Evolutionary conservation across 2,113 vertebrate species (phyloP), one percentile per base, ranked within the genome.

Genomic region (Etheostoma cragini): DNA sequence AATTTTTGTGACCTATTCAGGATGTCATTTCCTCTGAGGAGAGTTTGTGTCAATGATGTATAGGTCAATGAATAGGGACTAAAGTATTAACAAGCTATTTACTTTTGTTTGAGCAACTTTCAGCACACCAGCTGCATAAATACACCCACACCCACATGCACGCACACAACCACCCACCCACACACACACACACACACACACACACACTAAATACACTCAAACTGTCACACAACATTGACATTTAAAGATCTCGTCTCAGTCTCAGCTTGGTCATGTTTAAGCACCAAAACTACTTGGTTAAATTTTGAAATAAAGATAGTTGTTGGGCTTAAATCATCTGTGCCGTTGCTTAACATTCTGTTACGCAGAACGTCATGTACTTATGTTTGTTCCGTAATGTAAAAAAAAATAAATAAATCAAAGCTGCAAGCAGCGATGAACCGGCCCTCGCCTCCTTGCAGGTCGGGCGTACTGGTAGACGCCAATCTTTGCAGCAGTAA

Each of bases 11-110:
- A 66, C 45, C 42, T 45, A 26, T 76, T 84, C 24, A 68, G 35
- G 64, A 14, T 15, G 35, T 33, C 45, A 68, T 76, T 89, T 87
- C 21, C 50, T 70, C 35, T 76, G 45, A 57, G 57, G 63, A 63
- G 63, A 80, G 57, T 64, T 71, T 62, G 53, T 4, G 7, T 75
- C 47, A 70, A 46, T 62, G 30, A 30, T 30, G 30, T 3, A 30
- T 30, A 30, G 30, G 3, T 30, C 30, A 30, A 30, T 30, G 30
- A 30, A 30, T 2, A 42, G 38, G 56, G 49, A 17, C 38, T 8
- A 24, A 21, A 24, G 52, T 12, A 52, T 6, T 35, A 72, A 19
- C 47, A 78, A 33, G 26, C 14, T 26, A 26, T 33, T 74, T 15
- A 24, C 6, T 42, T n/a, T 3, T 54, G 11, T 75, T 35, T 64